phyloP scores from a whole-genome alignment of 2,888 invertebrate genomes.

The Protodeltote pygarga region DNA sequence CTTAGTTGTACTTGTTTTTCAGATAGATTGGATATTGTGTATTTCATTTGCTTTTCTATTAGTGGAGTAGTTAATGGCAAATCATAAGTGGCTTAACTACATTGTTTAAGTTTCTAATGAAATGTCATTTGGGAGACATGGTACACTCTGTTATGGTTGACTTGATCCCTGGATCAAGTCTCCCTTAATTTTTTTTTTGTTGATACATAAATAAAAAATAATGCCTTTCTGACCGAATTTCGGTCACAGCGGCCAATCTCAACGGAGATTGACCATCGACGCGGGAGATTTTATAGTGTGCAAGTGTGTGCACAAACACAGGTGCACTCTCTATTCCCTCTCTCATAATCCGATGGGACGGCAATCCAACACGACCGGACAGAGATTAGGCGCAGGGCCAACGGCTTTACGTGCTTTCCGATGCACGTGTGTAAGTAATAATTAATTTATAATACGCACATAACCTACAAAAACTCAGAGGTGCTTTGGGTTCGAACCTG shows the following conservation, averaged over 20 bases:
- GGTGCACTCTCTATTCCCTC: too few species aligned
- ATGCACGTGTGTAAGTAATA: too few species aligned
- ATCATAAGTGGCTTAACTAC: neutral
- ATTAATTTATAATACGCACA: too few species aligned
- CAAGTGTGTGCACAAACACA: too few species aligned
- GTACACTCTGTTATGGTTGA: neutral
- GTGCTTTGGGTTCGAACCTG: too few species aligned
- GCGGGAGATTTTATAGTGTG: too few species aligned
- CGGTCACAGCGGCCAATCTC: neutral
- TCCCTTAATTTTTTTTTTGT: neutral
- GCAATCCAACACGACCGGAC: too few species aligned
- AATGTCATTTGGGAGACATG: neutral
- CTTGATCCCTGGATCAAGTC: constrained; percentile 1
- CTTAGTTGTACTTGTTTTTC: neutral
- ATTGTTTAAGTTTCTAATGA: neutral
- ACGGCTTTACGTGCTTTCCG: too few species aligned
- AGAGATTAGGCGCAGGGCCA: too few species aligned
- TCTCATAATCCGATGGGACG: too few species aligned
- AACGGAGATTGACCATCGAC: too few species aligned
- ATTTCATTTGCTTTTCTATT: constrained; percentile 1
- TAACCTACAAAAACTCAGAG: too few species aligned
- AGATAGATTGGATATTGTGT: constrained; percentile 1
- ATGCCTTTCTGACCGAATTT: neutral
- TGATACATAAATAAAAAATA: neutral
- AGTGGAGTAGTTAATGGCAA: neutral